Percentiles rank a stretch among this genome's conserved stretches.
These are phyloP conservation scores for Phylloscopus trochilus DNA, from an alignment of 2,113 vertebrate genomes.

Conservation along the genomic window DNA sequence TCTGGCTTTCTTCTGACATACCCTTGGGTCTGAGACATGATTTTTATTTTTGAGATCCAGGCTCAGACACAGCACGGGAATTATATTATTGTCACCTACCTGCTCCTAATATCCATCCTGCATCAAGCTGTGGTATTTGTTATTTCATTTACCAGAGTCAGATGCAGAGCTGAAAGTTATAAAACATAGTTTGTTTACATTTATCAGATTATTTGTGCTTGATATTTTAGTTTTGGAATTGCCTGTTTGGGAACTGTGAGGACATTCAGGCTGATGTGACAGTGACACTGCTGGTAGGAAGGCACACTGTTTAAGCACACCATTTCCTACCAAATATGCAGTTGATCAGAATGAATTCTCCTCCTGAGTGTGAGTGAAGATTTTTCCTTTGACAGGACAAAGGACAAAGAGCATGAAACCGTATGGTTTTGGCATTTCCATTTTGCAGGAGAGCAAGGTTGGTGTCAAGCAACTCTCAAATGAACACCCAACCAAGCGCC, in stretches of 20 bases:
- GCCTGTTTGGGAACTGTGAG: rapidly evolving
- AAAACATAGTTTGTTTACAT: background rate
- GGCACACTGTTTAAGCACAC: rapidly evolving
- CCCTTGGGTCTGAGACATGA: background rate
- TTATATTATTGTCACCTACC: background rate
- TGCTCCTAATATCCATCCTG: background rate
- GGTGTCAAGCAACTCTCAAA: rapidly evolving
- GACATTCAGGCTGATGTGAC: background rate
- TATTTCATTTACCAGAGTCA: background rate
- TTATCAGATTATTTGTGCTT: background rate
- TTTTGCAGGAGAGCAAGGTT: background rate
- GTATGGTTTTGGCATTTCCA: background rate
- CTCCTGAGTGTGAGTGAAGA: background rate
- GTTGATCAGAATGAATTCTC: background rate
- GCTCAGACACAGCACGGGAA: background rate
- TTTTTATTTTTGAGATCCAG: background rate
- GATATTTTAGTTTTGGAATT: background rate
- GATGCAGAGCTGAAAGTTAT: background rate
- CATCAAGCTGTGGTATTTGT: background rate
- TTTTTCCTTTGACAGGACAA: background rate
- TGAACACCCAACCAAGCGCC: rapidly evolving
- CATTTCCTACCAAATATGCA: background rate
- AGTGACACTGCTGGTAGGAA: background rate
- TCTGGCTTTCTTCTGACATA: background rate
- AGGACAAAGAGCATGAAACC: background rate